These are phyloP conservation scores for Pyrgilauda ruficollis DNA, from an alignment of 2,113 vertebrate species.

Conservation along the genomic window DNA sequence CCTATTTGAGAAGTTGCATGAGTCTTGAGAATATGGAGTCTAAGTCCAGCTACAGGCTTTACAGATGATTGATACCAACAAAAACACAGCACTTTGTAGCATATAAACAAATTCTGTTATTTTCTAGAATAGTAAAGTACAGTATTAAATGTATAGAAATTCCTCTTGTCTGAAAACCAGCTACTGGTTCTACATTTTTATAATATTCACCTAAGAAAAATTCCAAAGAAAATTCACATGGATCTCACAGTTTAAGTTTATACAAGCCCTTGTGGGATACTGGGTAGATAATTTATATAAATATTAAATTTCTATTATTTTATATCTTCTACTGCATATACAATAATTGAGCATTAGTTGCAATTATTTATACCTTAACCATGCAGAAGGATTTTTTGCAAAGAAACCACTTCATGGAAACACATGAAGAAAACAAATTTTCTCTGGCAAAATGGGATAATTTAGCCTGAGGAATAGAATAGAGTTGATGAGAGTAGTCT, in stretches of 20 bases:
- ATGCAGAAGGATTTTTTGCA: background rate
- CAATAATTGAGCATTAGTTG: background rate
- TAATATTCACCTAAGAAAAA: background rate
- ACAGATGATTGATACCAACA: background rate
- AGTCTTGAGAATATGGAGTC: background rate
- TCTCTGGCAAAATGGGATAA: background rate
- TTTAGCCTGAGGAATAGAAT: background rate
- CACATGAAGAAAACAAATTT: background rate
- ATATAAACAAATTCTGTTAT: background rate
- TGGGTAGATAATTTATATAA: background rate
- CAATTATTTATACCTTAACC: background rate
- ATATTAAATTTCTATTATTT: background rate
- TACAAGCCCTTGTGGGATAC: background rate
- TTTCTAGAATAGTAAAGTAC: background rate
- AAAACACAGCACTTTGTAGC: background rate
- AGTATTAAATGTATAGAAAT: background rate
- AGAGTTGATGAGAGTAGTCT: background rate
- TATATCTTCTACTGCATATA: background rate
- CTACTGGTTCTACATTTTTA: background rate
- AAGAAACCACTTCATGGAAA: background rate
- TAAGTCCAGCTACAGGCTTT: background rate
- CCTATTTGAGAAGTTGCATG: background rate
- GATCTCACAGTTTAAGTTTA: background rate
- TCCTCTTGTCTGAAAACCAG: background rate
- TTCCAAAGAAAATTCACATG: background rate